phyloP scores from a whole-genome alignment of 1,140 invertebrate genomes.

The Ectropis grisescens region DNA sequence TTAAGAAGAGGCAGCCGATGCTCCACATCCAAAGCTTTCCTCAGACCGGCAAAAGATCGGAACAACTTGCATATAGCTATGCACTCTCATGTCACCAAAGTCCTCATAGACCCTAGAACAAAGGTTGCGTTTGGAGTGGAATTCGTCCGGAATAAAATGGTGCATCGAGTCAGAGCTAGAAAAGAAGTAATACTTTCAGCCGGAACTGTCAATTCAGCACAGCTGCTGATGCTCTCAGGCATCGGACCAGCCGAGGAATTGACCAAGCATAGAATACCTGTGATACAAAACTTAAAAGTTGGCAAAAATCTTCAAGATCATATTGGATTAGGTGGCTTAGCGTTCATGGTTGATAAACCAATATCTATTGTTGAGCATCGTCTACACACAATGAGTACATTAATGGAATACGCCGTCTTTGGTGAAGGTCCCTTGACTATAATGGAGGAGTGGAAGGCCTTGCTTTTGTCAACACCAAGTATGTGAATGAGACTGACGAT shows the following conservation, averaged over 20 bases:
- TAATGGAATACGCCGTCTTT: slow-evolving; percentile 78
- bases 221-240: slow-evolving; percentile 93
- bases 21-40: slow-evolving; percentile 92
- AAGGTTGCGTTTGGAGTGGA: slow-evolving; percentile 90
- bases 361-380: slow-evolving; percentile 85
- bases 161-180: slow-evolving; percentile 79
- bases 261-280: slow-evolving; percentile 76
- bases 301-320: slow-evolving; percentile 94
- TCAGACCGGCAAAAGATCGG: slow-evolving; percentile 84
- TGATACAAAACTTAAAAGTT: slow-evolving; percentile 80
- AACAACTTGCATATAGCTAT: slow-evolving; percentile 90
- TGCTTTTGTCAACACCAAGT: slow-evolving; percentile 92
- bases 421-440: slow-evolving; percentile 89
- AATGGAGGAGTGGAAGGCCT: slow-evolving; percentile 90
- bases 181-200: slow-evolving; percentile 91
- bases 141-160: slow-evolving; percentile 80
- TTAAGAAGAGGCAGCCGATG: slow-evolving; percentile 86
- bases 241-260: slow-evolving; percentile 88
- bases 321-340: slow-evolving; percentile 86
- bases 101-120: slow-evolving; percentile 86
- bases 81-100: slow-evolving; percentile 84
- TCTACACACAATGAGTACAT: slow-evolving; percentile 80
- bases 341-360: slow-evolving; percentile 82
- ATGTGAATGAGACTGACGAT: slow-evolving; percentile 84
- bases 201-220: slow-evolving; percentile 91